Conservation (phyloP, 2,888 invertebrate species). For the Conus canariensis region DNA sequence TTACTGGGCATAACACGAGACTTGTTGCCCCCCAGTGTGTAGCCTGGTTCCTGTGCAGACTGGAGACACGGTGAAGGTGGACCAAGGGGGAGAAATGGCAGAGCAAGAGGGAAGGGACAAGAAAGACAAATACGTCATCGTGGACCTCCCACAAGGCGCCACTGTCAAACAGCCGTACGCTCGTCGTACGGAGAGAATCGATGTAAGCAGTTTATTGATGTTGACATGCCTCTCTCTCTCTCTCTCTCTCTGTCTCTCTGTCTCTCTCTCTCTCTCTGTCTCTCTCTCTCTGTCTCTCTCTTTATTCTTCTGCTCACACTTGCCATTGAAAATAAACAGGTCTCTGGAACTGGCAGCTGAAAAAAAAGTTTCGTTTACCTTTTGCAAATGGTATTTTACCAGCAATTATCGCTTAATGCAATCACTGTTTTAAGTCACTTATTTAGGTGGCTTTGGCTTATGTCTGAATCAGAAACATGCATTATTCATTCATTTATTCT, state of each 20-base stretch:
- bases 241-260: background rate
- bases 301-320: background rate
- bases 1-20: too few species aligned
- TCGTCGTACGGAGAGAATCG: slow-evolving; percentile 39
- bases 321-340: too few species aligned
- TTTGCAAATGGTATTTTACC: too few species aligned
- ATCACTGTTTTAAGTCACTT: too few species aligned
- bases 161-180: slow-evolving; percentile 57
- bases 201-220: slow-evolving; percentile 38
- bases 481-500: too few species aligned
- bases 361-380: too few species aligned
- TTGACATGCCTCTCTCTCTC: too few species aligned
- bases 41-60: background rate
- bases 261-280: background rate
- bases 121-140: slow-evolving; percentile 61
- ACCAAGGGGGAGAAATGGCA: slow-evolving; percentile 7
- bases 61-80: slow-evolving; percentile 33
- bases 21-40: background rate
- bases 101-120: background rate
- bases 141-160: slow-evolving; percentile 67
- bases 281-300: background rate
- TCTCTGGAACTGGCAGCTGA: too few species aligned
- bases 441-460: too few species aligned
- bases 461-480: too few species aligned
- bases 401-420: too few species aligned